Evolutionary conservation across 2,797 vertebrate species (phyloP).

Genomic region (Anisognathus igniventris): DNA sequence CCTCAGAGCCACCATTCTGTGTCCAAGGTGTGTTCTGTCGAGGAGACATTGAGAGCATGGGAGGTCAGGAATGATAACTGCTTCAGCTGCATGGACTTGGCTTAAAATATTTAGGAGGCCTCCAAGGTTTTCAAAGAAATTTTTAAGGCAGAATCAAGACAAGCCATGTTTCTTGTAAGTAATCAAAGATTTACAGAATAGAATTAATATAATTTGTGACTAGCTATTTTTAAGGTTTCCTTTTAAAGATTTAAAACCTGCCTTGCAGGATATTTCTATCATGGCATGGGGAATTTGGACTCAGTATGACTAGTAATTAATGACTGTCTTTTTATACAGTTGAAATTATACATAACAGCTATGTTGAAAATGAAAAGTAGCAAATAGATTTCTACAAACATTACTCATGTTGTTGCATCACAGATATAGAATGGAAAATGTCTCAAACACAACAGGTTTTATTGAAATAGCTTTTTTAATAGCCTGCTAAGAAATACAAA

Average conservation of each 20-base stretch:
- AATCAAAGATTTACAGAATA: conserved; percentile 2
- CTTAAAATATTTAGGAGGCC: neutral
- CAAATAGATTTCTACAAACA: neutral
- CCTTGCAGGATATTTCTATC: neutral
- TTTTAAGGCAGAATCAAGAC: conserved; percentile 19
- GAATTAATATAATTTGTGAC: neutral
- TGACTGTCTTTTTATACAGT: neutral
- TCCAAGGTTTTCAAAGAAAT: neutral
- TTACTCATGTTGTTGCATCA: neutral
- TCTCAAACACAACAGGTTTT: neutral
- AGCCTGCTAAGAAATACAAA: neutral
- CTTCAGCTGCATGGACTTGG: neutral
- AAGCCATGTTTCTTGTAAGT: neutral
- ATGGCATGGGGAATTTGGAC: neutral
- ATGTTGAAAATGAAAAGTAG: neutral
- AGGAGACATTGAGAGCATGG: neutral
- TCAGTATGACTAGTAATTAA: neutral
- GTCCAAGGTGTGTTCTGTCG: neutral
- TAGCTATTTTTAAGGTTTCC: neutral
- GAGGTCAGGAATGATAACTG: neutral
- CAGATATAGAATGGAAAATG: neutral
- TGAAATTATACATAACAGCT: neutral
- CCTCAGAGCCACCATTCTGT: neutral
- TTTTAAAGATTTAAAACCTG: conserved; percentile 9
- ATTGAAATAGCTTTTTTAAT: neutral